A percentile compares a stretch with the other conserved stretches of the same genome.
Conservation (phyloP, 2,797 vertebrate species). For the Mionectes olivaceus region DNA sequence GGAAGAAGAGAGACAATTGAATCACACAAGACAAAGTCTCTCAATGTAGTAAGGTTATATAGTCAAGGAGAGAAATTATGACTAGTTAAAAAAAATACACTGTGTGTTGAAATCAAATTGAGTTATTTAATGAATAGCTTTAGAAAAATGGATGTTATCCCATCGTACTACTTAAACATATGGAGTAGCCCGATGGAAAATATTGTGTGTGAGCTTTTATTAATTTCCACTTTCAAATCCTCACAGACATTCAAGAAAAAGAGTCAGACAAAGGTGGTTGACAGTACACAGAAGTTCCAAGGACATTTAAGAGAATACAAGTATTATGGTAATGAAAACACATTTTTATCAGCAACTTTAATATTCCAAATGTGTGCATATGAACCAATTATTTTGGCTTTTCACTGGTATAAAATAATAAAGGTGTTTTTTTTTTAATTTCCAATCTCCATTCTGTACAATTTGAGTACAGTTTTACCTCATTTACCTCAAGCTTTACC, state of each 20-base stretch:
- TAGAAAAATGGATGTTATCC: constrained; percentile 36
- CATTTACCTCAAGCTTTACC: background rate
- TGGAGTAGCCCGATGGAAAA: constrained; percentile 64
- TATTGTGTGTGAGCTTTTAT: constrained; percentile 59
- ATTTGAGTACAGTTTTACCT: background rate
- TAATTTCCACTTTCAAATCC: constrained; percentile 69
- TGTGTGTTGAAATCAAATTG: constrained; percentile 62
- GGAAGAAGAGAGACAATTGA: constrained; percentile 37
- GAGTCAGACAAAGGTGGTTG: constrained; percentile 1
- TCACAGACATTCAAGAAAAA: constrained; percentile 22
- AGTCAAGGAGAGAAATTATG: constrained; percentile 60
- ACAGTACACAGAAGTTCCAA: constrained; percentile 19
- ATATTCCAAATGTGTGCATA: background rate
- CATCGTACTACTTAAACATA: constrained; percentile 37
- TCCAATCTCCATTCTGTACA: background rate
- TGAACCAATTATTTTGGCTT: background rate
- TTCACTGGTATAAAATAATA: background rate
- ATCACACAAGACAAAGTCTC: background rate
- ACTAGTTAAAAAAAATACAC: background rate
- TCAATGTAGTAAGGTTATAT: constrained; percentile 36
- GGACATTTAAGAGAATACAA: constrained; percentile 23
- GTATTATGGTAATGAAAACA: constrained; percentile 1
- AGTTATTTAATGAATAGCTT: constrained; percentile 70
- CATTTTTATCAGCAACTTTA: constrained; percentile 1
- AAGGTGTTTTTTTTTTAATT: background rate